phyloP scores from a whole-genome alignment of 2,113 vertebrate genomes.

The Phylloscopus whistleri region DNA sequence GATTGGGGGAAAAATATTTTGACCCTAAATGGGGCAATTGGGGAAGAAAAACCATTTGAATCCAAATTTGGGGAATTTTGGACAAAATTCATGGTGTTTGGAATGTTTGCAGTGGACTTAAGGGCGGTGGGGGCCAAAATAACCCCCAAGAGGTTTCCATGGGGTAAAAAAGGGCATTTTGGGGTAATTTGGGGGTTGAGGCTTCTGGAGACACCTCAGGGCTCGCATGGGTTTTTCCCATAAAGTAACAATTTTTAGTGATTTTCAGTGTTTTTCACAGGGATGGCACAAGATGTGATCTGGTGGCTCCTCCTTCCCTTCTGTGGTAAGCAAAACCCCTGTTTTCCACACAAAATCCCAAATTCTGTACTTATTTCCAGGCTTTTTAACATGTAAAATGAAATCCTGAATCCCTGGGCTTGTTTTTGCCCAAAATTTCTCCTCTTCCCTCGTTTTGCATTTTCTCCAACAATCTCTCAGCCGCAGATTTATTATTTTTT shows the following conservation, averaged over 20 bases:
- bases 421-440: neutral
- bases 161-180: neutral
- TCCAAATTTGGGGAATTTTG: neutral
- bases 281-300: too few species aligned
- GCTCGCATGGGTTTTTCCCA: neutral
- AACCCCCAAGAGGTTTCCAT: neutral
- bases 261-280: neutral
- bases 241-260: fast-evolving
- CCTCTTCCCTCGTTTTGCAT: neutral
- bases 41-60: neutral
- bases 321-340: neutral
- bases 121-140: neutral
- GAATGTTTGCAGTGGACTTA: too few species aligned
- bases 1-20: neutral
- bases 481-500: too few species aligned
- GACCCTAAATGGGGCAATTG: neutral
- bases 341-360: neutral
- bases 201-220: neutral
- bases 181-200: neutral
- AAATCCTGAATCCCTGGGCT: neutral
- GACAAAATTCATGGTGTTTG: neutral
- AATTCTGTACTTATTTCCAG: neutral
- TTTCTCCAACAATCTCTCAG: too few species aligned
- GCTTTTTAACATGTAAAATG: neutral
- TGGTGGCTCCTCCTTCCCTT: neutral